These are phyloP conservation scores for Agrypnus murinus DNA, from an alignment of 2,888 invertebrate species.

Conservation along the genomic window DNA sequence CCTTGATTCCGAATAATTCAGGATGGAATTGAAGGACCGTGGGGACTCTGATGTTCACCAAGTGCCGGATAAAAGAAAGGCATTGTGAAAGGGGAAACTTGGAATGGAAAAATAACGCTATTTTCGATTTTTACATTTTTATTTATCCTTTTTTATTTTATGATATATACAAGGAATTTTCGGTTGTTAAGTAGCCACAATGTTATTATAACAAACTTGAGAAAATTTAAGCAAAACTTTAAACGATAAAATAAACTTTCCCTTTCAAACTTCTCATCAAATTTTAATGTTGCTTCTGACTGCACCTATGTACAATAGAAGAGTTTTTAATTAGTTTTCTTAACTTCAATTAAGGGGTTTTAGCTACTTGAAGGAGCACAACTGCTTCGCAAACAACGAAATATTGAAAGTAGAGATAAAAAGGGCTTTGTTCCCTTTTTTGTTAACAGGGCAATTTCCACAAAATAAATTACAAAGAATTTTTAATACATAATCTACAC, in stretches of 20 bases:
- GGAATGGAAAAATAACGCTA: conserved; percentile 53
- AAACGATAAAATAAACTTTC: conserved; percentile 20
- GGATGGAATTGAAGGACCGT: conserved; percentile 54
- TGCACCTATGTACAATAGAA: background rate
- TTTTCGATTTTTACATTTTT: conserved; percentile 44
- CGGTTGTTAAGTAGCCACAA: background rate
- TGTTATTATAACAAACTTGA: background rate
- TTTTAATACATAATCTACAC: no score
- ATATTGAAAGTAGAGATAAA: background rate
- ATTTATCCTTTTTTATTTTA: background rate
- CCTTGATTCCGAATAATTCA: conserved; percentile 58
- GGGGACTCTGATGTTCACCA: conserved; percentile 53
- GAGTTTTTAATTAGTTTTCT: conserved; percentile 19
- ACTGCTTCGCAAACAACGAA: background rate
- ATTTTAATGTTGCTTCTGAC: conserved; percentile 20
- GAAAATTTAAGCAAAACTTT: conserved; percentile 13
- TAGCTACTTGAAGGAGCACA: background rate
- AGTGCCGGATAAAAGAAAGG: conserved; percentile 54
- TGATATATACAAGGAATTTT: conserved; percentile 5
- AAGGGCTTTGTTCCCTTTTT: background rate
- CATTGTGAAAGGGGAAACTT: conserved; percentile 50
- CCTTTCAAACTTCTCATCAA: background rate
- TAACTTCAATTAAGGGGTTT: conserved; percentile 6
- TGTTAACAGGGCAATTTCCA: no score
- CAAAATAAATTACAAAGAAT: no score